A percentile compares a stretch with the other conserved stretches of the same genome.
Evolutionary conservation across 2,113 vertebrate genomes (phyloP).

Genomic region (Nothoprocta pentlandii): DNA sequence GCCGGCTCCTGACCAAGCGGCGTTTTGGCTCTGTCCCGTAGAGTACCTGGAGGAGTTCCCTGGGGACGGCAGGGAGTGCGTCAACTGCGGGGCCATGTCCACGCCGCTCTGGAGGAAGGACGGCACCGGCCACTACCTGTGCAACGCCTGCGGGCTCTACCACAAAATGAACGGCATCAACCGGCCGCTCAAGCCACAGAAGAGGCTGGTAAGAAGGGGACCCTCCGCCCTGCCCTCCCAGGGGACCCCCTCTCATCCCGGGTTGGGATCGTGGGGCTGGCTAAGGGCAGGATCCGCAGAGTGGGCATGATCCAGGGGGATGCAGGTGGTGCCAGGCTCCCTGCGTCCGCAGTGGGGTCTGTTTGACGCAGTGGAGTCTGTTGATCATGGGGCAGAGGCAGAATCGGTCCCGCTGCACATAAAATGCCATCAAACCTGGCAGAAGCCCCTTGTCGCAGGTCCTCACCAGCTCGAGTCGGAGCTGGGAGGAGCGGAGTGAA

Average conservation of each 20-base stretch:
- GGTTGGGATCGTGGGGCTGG: accelerated
- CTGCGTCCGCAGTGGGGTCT: neutral
- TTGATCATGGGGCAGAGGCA: neutral
- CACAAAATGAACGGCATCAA: conserved; percentile 99
- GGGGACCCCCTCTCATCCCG: accelerated
- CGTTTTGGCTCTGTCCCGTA: neutral
- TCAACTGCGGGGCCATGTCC: conserved; percentile 97
- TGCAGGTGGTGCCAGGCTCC: accelerated
- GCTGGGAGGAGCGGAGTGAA: neutral
- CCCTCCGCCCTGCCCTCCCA: accelerated
- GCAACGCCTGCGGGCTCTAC: conserved; percentile 97
- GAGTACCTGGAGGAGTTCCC: conserved; percentile 91
- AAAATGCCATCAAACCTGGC: accelerated
- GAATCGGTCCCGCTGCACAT: accelerated
- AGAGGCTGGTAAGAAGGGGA: conserved; percentile 88
- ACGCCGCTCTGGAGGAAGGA: conserved; percentile 97
- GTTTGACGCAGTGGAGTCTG: neutral
- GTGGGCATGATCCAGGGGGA: accelerated
- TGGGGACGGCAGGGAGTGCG: conserved; percentile 91
- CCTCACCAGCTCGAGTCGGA: accelerated
- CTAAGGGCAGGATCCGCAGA: neutral
- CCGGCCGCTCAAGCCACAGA: conserved; percentile 94
- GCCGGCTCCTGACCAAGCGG: accelerated
- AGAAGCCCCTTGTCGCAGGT: accelerated
- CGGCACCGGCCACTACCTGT: conserved; percentile 96